Conservation (phyloP, 2,888 invertebrate genomes). For the Drosophila tanythrix region DNA sequence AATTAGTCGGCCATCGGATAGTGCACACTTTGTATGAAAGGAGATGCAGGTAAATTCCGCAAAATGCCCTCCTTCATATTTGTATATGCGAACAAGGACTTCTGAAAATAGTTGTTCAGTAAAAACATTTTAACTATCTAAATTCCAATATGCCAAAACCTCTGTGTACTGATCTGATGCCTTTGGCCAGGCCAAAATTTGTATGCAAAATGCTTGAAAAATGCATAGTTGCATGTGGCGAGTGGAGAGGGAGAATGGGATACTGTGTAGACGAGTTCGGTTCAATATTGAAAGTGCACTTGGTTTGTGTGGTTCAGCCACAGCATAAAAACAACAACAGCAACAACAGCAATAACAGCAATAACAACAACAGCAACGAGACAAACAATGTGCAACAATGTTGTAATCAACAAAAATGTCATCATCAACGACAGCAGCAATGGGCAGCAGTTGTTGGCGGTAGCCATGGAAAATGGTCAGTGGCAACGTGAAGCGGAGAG, state of each 20-base stretch:
- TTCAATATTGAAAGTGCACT: constrained; percentile 69
- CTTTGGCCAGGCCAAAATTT: constrained; percentile 47
- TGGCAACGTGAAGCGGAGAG: constrained; percentile 62
- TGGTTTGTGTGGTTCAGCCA: constrained; percentile 64
- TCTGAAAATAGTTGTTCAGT: constrained; percentile 29
- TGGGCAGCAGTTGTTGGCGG: constrained; percentile 13
- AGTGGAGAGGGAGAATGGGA: constrained; percentile 2
- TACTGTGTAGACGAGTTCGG: constrained; percentile 28
- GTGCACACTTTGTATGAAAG: constrained; percentile 11
- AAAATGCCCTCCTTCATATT: background rate
- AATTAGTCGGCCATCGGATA: background rate
- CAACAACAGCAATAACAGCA: constrained; percentile 23
- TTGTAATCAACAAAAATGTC: constrained; percentile 73
- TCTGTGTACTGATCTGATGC: constrained; percentile 21
- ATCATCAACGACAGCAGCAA: constrained; percentile 60
- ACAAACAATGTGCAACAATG: constrained; percentile 69
- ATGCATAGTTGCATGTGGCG: constrained; percentile 62
- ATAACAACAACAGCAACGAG: constrained; percentile 43
- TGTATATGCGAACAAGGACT: constrained; percentile 11
- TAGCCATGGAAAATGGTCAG: constrained; percentile 54
- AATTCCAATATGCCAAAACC: constrained; percentile 41
- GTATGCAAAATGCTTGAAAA: constrained; percentile 69
- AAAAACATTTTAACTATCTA: constrained; percentile 46
- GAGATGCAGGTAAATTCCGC: background rate
- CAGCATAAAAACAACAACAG: constrained; percentile 37